Conservation (phyloP, 30 jellyfish, hydroid and myxozoan species). For the Chrysaora quinquecirrha region DNA sequence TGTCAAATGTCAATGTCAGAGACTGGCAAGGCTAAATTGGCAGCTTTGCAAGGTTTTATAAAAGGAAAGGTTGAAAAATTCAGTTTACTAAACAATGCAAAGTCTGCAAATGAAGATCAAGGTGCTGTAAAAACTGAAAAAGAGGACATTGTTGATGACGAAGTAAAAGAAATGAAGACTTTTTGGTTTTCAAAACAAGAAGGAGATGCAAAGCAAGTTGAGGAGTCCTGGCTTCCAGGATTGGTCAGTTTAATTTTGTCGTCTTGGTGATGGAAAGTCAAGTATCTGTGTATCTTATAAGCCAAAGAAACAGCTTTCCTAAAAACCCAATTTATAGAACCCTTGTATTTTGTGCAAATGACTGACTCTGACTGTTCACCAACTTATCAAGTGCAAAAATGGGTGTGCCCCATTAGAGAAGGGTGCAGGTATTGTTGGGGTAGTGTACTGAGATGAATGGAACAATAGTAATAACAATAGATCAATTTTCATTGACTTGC, state of each 20-base stretch:
- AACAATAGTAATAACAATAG: too few species aligned
- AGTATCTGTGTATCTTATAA: not conserved
- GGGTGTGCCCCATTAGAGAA: too few species aligned
- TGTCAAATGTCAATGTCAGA: not conserved
- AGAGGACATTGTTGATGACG: constrained; percentile 6
- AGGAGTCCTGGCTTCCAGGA: constrained; percentile 81
- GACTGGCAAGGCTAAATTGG: constrained; percentile 27
- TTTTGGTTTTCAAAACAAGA: constrained; percentile 61
- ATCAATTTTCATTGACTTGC: too few species aligned
- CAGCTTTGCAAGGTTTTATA: constrained; percentile 36
- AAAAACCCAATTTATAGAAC: too few species aligned
- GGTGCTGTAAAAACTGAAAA: constrained; percentile 16
- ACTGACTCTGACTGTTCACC: too few species aligned
- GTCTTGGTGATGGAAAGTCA: not conserved
- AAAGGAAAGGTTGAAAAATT: constrained; percentile 21
- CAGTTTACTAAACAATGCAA: not conserved
- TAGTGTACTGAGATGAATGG: too few species aligned
- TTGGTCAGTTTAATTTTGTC: constrained; percentile 48
- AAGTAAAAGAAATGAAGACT: constrained; percentile 62
- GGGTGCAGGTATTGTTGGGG: too few species aligned
- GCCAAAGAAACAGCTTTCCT: too few species aligned
- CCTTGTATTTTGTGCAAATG: too few species aligned
- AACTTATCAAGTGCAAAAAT: too few species aligned
- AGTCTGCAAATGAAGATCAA: constrained; percentile 14
- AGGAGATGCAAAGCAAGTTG: constrained; percentile 19